Evolutionary conservation across 2,113 vertebrate species (phyloP).

Genomic region (Salvelinus fontinalis): DNA sequence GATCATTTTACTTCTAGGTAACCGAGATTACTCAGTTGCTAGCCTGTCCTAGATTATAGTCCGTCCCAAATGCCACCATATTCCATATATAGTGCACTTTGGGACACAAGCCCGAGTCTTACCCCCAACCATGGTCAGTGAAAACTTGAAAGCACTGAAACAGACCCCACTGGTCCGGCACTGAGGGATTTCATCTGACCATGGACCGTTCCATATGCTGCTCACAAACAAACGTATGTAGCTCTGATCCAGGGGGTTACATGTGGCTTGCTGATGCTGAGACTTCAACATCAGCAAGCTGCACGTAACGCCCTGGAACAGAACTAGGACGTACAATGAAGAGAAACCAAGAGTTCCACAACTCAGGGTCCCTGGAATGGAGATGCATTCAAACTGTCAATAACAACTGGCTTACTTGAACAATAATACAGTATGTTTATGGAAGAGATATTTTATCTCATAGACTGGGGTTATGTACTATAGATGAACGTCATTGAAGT

Average conservation of each 20-base stretch:
- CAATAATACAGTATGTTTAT: slow-evolving; percentile 1
- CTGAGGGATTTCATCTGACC: slow-evolving; percentile 4
- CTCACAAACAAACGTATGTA: slow-evolving; percentile 3
- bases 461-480: not conserved
- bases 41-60: too few relatives aligned
- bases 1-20: too few relatives aligned
- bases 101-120: too few relatives aligned
- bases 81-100: too few relatives aligned
- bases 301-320: too few relatives aligned
- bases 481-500: too few relatives aligned
- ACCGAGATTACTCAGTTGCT: too few relatives aligned
- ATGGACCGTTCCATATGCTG: slow-evolving; percentile 17
- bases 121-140: not conserved
- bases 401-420: slow-evolving; percentile 16
- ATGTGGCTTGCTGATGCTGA: not conserved
- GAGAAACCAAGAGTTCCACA: not conserved
- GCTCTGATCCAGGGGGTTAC: not conserved
- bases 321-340: not conserved
- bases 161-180: not conserved
- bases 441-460: not conserved
- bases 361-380: not conserved
- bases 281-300: too few relatives aligned
- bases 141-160: not conserved
- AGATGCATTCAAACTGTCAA: not conserved
- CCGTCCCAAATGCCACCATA: too few relatives aligned